Evolutionary conservation across 2,797 vertebrate genomes (phyloP), one percentile per base, ranked within the genome.

Genomic region (Cottoperca gobio): DNA sequence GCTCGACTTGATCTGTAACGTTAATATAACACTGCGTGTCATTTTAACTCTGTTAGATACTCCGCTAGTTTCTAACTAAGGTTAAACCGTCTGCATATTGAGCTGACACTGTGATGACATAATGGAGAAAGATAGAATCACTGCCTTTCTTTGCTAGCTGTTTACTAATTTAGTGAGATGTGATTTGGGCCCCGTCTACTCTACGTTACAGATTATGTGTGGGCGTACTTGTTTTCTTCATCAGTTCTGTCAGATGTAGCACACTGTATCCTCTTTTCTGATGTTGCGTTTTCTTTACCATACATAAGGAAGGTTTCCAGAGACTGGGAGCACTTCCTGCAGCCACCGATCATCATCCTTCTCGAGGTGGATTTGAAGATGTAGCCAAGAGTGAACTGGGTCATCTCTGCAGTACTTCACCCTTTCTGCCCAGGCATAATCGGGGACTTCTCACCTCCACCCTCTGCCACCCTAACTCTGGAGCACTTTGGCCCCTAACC

Each of bases 291-390:
- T 70, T 62, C 8, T 66, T 28, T 24, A 11, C 66, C 8, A 19
- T 35, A 5, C 11, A 12, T 1, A 7, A 45, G 33, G 50, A n/a
- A 60, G 28, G 33, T 46, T 69, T 76, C 52, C 62, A 62, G 35
- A 42, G 35, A 52, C 48, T 54, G 31, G 70, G 28, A 59, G 42
- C 7, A 55, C 45, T 40, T 53, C 59, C 28, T 74, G 64, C 35
- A 11, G 11, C 37, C n/a, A 33, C n/a, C 8, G 31, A 33, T 33
- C 26, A 16, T 64, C 58, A 1, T 71, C 43, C 10, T 61, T 55
- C 9, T 37, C 42, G 70, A 53, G 55, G 33, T 78, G 73, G 60
- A 62, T 75, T 57, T 85, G 73, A 91, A 90, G 79, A 92, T 92
- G 90, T 88, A 91, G 88, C 71, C 70, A 26, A 19, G 28, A 54